Base-by-base conservation (phyloP, 2,113 vertebrate species). In the Indri indri region DNA sequence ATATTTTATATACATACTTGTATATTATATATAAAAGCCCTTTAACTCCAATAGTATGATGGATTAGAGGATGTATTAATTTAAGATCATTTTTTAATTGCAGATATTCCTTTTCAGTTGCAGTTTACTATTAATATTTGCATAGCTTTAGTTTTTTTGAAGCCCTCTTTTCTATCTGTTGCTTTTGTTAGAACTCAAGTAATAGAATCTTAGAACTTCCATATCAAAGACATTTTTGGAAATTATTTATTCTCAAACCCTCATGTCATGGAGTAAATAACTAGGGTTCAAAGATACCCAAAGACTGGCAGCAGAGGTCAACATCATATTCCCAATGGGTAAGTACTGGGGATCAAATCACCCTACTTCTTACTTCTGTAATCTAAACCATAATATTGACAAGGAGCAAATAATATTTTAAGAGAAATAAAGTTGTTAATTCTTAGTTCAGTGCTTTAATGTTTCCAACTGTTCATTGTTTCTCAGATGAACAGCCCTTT, bases 21-120 rank as follows among this genome's bases (percentile, higher is more conserved):
- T 54, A 32, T 61, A 66, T 71, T 83, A 83, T 63, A 73, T 42
- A 88, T 84, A 84, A 95, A 68, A 0, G 73, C 2, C 1, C 10
- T 34, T 73, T 92, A 50, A 50, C 2, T 81, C 1, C 1, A 65
- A 30, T 42, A 83, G 4, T 11, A 30, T 54, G 18, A 86, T 47
- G 59, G 32, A n/a, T 77, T 63, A 90, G 8, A 65, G 5, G 1
- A 18, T 81, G 6, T 25, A 47, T 92, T 94, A 63, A 83, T 88
- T 97, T 80, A 86, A 91, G 79, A 52, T 73, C 2, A 47, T 85
- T 91, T 91, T 59, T 95, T 81, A 88, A 52, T 50, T 90, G 16
- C 20, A 61, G 77, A 25, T 61, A 79, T 91, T 91, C 2, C 4
- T 66, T 91, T 89, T 68, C 30, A 66, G 37, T 86, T 7, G 34